Evolutionary conservation across 2,797 vertebrate species (phyloP).

Genomic region (Botia almorhae): DNA sequence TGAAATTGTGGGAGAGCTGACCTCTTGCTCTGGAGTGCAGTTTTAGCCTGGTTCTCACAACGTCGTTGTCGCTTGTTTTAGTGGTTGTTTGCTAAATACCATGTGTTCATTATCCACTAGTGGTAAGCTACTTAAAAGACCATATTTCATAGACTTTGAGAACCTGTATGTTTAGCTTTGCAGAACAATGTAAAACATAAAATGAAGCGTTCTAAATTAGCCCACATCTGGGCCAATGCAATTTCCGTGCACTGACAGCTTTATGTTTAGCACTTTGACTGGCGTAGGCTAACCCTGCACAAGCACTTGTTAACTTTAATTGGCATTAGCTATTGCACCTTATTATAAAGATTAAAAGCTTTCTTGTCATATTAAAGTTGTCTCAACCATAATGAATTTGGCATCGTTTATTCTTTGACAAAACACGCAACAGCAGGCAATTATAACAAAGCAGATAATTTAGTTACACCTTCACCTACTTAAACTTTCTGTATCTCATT

Average conservation of each 20-base stretch:
- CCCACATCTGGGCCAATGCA: constrained; percentile 57
- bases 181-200: constrained; percentile 57
- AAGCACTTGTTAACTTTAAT: constrained; percentile 72
- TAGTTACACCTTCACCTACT: no score
- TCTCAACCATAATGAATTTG: constrained; percentile 66
- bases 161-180: constrained; percentile 61
- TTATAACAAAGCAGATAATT: background rate
- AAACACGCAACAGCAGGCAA: background rate
- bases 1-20: constrained; percentile 68
- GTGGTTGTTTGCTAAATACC: constrained; percentile 71
- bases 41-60: constrained; percentile 73
- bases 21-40: constrained; percentile 68
- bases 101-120: constrained; percentile 60
- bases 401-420: constrained; percentile 17
- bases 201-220: constrained; percentile 38
- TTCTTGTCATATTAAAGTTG: constrained; percentile 80
- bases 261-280: constrained; percentile 77
- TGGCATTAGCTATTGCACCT: constrained; percentile 78
- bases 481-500: no score
- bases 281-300: constrained; percentile 73
- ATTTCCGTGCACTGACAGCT: constrained; percentile 58
- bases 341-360: constrained; percentile 70
- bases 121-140: constrained; percentile 32
- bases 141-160: constrained; percentile 59
- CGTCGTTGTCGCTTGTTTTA: constrained; percentile 77